Evolutionary conservation across 2,113 vertebrate species (phyloP).

Genomic region (Rhinolophus sinicus): DNA sequence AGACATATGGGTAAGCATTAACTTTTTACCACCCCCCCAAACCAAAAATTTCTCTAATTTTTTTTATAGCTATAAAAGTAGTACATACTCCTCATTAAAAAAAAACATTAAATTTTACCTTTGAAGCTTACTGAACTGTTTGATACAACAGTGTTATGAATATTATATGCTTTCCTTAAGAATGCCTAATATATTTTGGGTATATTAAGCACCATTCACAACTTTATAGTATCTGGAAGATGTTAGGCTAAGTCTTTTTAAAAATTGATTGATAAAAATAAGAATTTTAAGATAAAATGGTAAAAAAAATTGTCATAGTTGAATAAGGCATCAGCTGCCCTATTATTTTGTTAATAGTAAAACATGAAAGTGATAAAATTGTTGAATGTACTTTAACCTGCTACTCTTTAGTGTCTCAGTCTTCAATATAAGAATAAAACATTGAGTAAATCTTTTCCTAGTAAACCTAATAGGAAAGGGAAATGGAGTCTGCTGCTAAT

Average conservation of each 20-base stretch:
- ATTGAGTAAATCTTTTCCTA: not conserved
- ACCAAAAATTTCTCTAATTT: not conserved
- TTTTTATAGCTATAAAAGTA: constrained; percentile 24
- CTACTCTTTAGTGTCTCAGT: not conserved
- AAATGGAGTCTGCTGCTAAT: constrained; percentile 6
- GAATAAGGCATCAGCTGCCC: not conserved
- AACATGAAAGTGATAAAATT: not conserved
- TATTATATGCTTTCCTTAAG: not conserved
- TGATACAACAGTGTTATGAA: not conserved
- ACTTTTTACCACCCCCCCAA: not conserved
- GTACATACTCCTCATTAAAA: not conserved
- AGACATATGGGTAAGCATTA: constrained; percentile 94
- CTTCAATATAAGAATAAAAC: not conserved
- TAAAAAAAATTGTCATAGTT: constrained; percentile 23
- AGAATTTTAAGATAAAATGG: constrained; percentile 45
- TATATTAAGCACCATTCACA: constrained; percentile 2
- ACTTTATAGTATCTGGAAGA: not conserved
- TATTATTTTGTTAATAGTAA: constrained; percentile 19
- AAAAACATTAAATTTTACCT: constrained; percentile 27
- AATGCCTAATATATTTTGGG: not conserved
- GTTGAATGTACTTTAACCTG: constrained; percentile 33
- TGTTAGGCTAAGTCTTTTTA: constrained; percentile 43
- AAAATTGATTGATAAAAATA: not conserved
- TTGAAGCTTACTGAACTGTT: constrained; percentile 1
- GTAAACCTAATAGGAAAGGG: not conserved